phyloP scores from a whole-genome alignment of 1,140 invertebrate species.

The Listronotus oregonensis region DNA sequence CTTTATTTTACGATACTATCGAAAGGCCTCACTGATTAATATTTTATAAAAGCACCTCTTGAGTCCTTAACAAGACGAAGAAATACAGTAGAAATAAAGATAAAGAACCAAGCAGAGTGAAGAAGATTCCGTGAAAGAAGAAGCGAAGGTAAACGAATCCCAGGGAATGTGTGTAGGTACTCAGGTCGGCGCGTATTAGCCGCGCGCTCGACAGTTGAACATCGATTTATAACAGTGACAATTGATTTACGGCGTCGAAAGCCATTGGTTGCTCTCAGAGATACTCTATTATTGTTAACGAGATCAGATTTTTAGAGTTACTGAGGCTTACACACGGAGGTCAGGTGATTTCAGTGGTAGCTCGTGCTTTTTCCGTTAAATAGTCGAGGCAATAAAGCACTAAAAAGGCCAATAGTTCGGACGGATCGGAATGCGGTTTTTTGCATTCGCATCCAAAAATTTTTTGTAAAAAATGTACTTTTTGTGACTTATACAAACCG shows the following conservation, averaged over 20 bases:
- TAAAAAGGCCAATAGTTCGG: too few species aligned
- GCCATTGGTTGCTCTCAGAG: constrained; percentile 49
- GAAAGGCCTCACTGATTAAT: too few species aligned
- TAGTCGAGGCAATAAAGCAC: too few species aligned
- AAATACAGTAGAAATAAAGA: constrained; percentile 10
- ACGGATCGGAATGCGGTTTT: too few species aligned
- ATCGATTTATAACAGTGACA: constrained; percentile 58
- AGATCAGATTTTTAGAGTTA: neutral
- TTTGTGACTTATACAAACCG: too few species aligned
- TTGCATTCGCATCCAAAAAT: too few species aligned
- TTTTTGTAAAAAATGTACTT: too few species aligned
- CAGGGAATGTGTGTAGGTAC: constrained; percentile 54
- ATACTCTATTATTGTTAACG: constrained; percentile 35
- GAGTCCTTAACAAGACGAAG: neutral
- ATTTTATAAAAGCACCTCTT: neutral
- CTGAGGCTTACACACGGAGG: too few species aligned
- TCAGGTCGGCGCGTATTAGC: constrained; percentile 51
- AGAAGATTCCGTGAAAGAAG: constrained; percentile 29
- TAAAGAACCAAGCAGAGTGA: neutral
- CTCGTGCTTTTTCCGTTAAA: too few species aligned
- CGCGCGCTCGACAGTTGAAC: constrained; percentile 53
- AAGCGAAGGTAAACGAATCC: constrained; percentile 53
- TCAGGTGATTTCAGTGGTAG: too few species aligned
- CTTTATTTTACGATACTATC: too few species aligned
- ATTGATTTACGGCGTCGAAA: constrained; percentile 55